These are phyloP conservation scores for Arrhopalites spinosus DNA, from an alignment of 2,888 invertebrate species.

Conservation along the genomic window DNA sequence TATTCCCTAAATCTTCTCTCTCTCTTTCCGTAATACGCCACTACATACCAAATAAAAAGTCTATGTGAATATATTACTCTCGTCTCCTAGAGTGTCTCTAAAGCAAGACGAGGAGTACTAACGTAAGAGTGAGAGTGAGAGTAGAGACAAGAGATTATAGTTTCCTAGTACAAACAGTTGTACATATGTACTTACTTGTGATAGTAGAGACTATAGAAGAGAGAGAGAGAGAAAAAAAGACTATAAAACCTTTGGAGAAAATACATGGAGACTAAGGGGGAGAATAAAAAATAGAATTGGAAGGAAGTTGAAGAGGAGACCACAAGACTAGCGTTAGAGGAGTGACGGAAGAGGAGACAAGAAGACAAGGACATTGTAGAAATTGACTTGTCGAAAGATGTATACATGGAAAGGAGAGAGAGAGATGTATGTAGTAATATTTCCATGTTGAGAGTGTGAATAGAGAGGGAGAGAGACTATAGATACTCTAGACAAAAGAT, in stretches of 20 bases:
- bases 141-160: too few relatives aligned
- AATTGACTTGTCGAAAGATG: slow-evolving; percentile 31
- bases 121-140: too few relatives aligned
- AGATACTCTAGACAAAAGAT: slow-evolving; percentile 24
- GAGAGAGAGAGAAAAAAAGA: too few relatives aligned
- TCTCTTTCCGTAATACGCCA: background rate
- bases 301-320: background rate
- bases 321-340: background rate
- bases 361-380: slow-evolving; percentile 1
- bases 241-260: too few relatives aligned
- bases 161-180: too few relatives aligned
- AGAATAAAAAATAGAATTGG: background rate
- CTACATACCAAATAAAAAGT: background rate
- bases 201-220: too few relatives aligned
- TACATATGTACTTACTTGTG: too few relatives aligned
- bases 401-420: background rate
- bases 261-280: background rate
- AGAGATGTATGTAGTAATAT: background rate
- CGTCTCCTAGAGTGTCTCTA: too few relatives aligned
- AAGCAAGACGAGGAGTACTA: too few relatives aligned
- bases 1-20: background rate
- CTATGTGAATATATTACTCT: background rate
- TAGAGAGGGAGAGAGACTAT: background rate
- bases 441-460: background rate
- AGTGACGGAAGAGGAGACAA: background rate